Evolutionary conservation across 30 jellyfish, hydroid and myxozoan genomes (phyloP), one percentile per base, ranked within the genome.

Genomic region (Sanderia malayensis): DNA sequence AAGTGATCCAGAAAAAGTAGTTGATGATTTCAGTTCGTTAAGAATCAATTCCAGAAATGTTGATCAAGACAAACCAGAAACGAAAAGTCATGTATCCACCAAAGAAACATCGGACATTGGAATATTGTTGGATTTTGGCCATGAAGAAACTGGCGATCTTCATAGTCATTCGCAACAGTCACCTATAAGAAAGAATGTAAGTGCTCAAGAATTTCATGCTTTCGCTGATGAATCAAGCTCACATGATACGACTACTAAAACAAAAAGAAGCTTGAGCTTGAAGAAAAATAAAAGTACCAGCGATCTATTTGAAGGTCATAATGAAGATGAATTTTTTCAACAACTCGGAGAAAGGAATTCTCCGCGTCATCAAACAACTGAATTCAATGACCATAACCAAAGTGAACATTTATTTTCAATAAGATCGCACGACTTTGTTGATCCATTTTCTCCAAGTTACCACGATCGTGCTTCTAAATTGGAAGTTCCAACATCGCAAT

Each of bases 201-300:
- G 86, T 24, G 37, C 94, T 0, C 86, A 83, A 2, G 63, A 70
- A 32, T 45, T 81, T 33, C 62, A 26, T 26, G 61, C 94, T 2
- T 19, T 76, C 13, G 10, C 6, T 37, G 52, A 37, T 13, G 52
- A 37, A 13, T 37, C n/a, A n/a, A n/a, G n/a, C n/a, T n/a, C 52
- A 37, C 52, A 6, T 37, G 13, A 37, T 37, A 37, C 13, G 6
- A 37, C 13, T 4, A 37, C 13, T 37, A 13, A 37, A 37, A 6
- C 52, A 13, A 37, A 37, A 37, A 37, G 52, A 70, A 2, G 84
- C 34, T 0, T 31, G 64, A 47, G 81, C 27, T 22, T 81, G 24
- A 81, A 81, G 70, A 81, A 81, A 32, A 81, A 81, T 59, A 59
- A 61, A 61, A 81, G 94, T 61, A 47, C 80, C 0, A 70, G 70